Evolutionary conservation across 2,797 vertebrate genomes (phyloP), one percentile per base, ranked within the genome.

Genomic region (Hemitrygon akajei): DNA sequence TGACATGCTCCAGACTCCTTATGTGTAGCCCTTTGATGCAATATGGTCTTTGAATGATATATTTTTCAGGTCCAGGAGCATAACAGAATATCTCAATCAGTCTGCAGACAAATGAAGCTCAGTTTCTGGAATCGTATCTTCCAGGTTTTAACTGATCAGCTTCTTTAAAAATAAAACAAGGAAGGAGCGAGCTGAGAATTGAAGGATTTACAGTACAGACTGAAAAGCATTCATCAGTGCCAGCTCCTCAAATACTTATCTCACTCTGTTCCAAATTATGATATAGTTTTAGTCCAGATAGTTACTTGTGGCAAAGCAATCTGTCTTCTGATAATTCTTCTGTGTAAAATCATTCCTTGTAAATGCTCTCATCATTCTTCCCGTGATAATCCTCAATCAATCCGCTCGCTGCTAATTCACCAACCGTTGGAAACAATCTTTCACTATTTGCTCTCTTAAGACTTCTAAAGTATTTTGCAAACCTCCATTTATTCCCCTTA

Each of bases 331-430:
- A 66, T 69, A 89, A 89, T 89, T 89, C 86, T 69, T 89, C 63
- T 69, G 86, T 89, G 86, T 89, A 69, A 89, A 89, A 89, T 18
- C 86, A 69, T 89, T 89, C 37, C 86, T 89, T 37, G 86, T 69
- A 89, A 69, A 18, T 37, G 34, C 63, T 63, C 60, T 69, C 86
- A 89, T 69, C 86, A 69, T 66, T 89, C 86, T 89, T 89, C n/a
- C 34, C 0, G 1, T 34, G 86, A 89, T 89, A 66, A 89, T 69
- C 86, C 86, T 37, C 60, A 66, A 89, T 25, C 63, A 37, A 89
- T 69, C 86, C n/a, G 14, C n/a, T 89, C n/a, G 37, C 69, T 89
- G 86, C 86, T 89, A 30, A 89, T 66, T 34, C 86, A 89, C 86
- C 86, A 11, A 69, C 86, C 60, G 69, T 22, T 34, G 60, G 63